Conservation (phyloP, 2,888 invertebrate species). For the Sialis fuliginosa region DNA sequence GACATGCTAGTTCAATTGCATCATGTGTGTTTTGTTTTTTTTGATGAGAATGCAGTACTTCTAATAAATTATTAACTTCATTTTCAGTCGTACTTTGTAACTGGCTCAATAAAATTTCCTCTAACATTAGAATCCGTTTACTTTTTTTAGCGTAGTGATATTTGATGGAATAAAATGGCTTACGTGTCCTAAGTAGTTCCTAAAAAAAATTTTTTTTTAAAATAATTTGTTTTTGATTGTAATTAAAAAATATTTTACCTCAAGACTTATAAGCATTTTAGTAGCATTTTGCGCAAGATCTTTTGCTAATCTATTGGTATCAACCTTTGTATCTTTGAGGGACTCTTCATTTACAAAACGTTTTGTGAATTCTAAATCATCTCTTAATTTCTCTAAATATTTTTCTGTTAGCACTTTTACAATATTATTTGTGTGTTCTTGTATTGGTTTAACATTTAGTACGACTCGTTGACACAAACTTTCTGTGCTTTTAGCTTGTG, state of each 20-base stretch:
- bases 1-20: too few relatives aligned
- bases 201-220: conserved; percentile 4
- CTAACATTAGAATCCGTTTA: conserved; percentile 17
- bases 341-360: conserved; percentile 17
- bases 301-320: conserved; percentile 18
- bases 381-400: conserved; percentile 25
- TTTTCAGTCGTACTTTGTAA: conserved; percentile 19
- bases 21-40: not conserved
- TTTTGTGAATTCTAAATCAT: conserved; percentile 26
- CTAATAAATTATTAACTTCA: conserved; percentile 24
- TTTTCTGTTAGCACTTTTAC: conserved; percentile 24
- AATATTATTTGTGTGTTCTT: conserved; percentile 22
- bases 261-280: conserved; percentile 20
- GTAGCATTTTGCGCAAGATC: conserved; percentile 18
- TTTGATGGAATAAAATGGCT: conserved; percentile 27
- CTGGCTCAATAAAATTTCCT: conserved; percentile 17
- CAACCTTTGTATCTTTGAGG: conserved; percentile 22
- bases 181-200: conserved; percentile 24
- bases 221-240: too few relatives aligned
- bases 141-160: conserved; percentile 20
- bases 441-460: conserved; percentile 16
- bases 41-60: not conserved
- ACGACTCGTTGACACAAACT: too few relatives aligned
- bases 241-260: conserved; percentile 13
- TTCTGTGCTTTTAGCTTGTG: too few relatives aligned